These are phyloP conservation scores for Balearica regulorum DNA, from an alignment of 2,797 vertebrate species.

Conservation along the genomic window DNA sequence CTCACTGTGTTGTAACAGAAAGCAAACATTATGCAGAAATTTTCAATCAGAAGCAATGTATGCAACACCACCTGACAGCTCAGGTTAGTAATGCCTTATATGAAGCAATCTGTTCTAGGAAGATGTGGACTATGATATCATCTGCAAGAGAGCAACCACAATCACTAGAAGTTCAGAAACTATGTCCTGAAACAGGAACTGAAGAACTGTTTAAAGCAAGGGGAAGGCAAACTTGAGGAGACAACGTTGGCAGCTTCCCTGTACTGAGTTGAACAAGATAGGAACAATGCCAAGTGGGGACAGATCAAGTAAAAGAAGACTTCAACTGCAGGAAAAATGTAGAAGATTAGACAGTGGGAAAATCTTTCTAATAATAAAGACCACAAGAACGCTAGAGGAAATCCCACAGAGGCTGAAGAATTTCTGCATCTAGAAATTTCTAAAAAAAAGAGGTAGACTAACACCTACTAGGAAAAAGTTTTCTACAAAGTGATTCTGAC, in stretches of 20 bases:
- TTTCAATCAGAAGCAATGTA: not conserved
- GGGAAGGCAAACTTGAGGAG: not conserved
- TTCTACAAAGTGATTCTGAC: not conserved
- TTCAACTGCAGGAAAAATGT: not conserved
- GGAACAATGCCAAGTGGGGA: not conserved
- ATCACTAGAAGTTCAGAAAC: not conserved
- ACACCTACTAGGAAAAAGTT: not conserved
- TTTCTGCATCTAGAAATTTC: not conserved
- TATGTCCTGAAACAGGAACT: not conserved
- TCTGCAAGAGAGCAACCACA: not conserved
- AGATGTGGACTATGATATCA: not conserved
- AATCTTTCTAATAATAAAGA: not conserved
- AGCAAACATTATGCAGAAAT: not conserved
- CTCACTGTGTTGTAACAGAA: not conserved
- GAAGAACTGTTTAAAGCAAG: not conserved
- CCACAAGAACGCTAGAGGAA: not conserved
- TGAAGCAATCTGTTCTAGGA: not conserved
- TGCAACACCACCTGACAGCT: not conserved
- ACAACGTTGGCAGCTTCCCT: rapidly evolving
- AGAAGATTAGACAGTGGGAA: not conserved
- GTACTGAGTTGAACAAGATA: not conserved
- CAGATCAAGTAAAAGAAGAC: not conserved
- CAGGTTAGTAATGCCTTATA: not conserved
- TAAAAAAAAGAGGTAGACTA: not conserved
- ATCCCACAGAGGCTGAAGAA: not conserved